phyloP scores from a whole-genome alignment of 2,113 vertebrate species.

The Zeus faber region DNA sequence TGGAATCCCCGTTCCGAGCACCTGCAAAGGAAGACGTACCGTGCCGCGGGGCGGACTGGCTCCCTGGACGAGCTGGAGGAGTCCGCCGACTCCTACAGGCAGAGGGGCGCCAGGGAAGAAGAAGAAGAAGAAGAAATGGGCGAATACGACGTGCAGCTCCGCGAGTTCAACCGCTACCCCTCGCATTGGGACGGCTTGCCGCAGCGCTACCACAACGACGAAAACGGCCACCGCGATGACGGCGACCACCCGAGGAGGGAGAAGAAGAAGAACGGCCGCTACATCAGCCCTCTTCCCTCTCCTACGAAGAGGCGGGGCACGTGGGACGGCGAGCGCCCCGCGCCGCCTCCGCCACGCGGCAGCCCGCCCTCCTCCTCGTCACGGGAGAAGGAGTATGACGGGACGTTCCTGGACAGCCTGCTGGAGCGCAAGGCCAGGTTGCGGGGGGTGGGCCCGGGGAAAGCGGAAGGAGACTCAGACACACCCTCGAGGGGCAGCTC shows the following conservation, averaged over 20 bases:
- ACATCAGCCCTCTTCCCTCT: slow-evolving; percentile 77
- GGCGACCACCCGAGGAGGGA: slow-evolving; percentile 71
- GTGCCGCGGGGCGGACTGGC: slow-evolving; percentile 77
- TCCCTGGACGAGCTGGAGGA: slow-evolving; percentile 94
- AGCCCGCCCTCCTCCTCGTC: slow-evolving; percentile 70
- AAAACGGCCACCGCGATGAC: slow-evolving; percentile 60
- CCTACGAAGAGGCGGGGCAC: slow-evolving; percentile 77
- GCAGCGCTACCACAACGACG: slow-evolving; percentile 55
- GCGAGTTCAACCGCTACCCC: slow-evolving; percentile 63
- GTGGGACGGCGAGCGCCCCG: slow-evolving; percentile 67
- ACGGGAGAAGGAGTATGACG: slow-evolving; percentile 80
- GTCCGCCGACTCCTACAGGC: slow-evolving; percentile 83
- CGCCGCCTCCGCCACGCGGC: slow-evolving; percentile 37
- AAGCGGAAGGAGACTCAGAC: slow-evolving; percentile 72
- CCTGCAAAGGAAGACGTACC: slow-evolving; percentile 87
- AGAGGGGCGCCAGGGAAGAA: slow-evolving; percentile 67
- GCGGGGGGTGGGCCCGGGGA: slow-evolving; percentile 41
- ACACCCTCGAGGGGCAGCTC: slow-evolving; percentile 83
- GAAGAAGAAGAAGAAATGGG: slow-evolving; percentile 33
- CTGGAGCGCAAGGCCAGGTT: slow-evolving; percentile 83
- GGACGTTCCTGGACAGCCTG: slow-evolving; percentile 79
- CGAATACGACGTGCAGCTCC: slow-evolving; percentile 59
- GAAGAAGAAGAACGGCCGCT: slow-evolving; percentile 70
- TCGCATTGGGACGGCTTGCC: slow-evolving; percentile 49
- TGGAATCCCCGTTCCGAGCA: slow-evolving; percentile 92